A percentile compares a stretch with the other conserved stretches of the same genome.
These are phyloP conservation scores for Chroicocephalus ridibundus DNA, from an alignment of 2,113 vertebrate genomes.

Conservation along the genomic window DNA sequence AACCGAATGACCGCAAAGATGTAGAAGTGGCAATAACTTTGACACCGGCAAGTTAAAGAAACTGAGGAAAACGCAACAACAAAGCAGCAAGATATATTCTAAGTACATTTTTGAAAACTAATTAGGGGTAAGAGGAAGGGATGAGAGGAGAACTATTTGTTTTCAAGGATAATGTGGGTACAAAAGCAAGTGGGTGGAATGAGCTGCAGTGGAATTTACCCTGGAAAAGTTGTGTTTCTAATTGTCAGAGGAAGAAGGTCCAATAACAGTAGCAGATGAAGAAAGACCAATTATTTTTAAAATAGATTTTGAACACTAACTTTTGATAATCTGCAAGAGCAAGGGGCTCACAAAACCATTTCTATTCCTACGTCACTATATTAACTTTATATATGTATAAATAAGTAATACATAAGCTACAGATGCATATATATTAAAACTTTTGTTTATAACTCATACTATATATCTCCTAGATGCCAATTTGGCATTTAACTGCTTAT, in stretches of 20 bases:
- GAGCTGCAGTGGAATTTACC: not conserved
- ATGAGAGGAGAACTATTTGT: not conserved
- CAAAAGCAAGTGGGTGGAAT: not conserved
- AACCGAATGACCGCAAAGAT: not conserved
- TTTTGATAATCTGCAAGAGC: not conserved
- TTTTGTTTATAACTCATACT: not conserved
- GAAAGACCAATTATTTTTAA: not conserved
- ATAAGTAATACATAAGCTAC: not conserved
- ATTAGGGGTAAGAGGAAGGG: not conserved
- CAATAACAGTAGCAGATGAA: not conserved
- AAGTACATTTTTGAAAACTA: not conserved
- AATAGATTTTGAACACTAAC: not conserved
- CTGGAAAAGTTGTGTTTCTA: not conserved
- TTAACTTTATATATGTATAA: not conserved
- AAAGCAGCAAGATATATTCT: not conserved
- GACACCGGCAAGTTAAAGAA: not conserved
- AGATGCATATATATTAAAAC: not conserved
- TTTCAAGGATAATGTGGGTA: not conserved
- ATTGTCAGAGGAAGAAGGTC: not conserved
- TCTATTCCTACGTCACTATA: not conserved
- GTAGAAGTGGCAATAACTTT: not conserved
- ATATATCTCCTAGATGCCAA: not conserved
- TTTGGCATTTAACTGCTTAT: not conserved
- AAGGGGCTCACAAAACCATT: not conserved
- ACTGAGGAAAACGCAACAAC: not conserved